Conservation (phyloP, 1,140 invertebrate genomes). For the Lepidurus arcticus region DNA sequence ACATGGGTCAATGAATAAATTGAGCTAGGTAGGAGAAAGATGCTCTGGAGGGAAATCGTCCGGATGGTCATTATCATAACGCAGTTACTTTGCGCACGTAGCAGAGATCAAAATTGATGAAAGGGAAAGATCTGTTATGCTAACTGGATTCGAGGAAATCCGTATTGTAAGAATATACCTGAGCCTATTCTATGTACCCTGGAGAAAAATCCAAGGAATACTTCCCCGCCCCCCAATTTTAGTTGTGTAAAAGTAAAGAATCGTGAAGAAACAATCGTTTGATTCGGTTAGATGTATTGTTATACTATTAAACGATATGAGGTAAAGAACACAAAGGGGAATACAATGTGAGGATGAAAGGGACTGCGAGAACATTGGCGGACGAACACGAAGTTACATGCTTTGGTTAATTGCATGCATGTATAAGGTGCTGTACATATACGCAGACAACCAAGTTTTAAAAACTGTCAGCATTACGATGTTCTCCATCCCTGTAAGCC, state of each 20-base stretch:
- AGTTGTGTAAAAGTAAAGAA: not conserved
- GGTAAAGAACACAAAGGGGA: slow-evolving; percentile 6
- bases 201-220: too few species aligned
- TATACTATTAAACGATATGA: not conserved
- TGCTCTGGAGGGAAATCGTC: not conserved
- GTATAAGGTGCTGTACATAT: slow-evolving; percentile 7
- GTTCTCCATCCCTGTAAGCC: not conserved
- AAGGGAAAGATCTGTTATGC: not conserved
- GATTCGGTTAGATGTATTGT: not conserved
- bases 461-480: not conserved
- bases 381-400: slow-evolving; percentile 1
- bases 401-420: not conserved
- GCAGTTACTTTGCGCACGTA: not conserved
- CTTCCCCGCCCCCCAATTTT: too few species aligned
- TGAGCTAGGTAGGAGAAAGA: not conserved
- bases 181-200: too few species aligned
- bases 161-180: not conserved
- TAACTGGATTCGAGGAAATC: not conserved
- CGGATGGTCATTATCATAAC: slow-evolving; percentile 2
- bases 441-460: not conserved
- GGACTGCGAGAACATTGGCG: not conserved
- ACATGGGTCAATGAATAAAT: not conserved
- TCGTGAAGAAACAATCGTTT: not conserved
- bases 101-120: not conserved
- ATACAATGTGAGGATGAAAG: slow-evolving; percentile 8